A percentile compares a stretch with the other conserved stretches of the same genome.
These are phyloP conservation scores for Chydorus sphaericus DNA, from an alignment of 2,888 invertebrate species.

Conservation along the genomic window DNA sequence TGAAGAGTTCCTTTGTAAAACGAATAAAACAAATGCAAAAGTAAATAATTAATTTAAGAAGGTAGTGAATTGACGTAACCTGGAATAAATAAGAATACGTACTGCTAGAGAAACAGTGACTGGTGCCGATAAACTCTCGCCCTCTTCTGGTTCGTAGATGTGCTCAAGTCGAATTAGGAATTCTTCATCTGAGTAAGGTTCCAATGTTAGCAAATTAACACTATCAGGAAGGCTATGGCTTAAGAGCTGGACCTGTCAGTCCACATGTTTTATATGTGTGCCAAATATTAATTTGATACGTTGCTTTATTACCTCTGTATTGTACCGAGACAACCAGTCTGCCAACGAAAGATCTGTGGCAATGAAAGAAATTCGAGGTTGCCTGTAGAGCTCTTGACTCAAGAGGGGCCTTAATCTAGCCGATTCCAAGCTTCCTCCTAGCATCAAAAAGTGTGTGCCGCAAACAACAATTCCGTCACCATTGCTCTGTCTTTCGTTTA, in stretches of 20 bases:
- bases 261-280: too few species aligned
- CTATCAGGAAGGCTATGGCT: slow-evolving; percentile 44
- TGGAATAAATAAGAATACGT: too few species aligned
- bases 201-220: slow-evolving; percentile 59
- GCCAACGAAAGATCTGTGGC: slow-evolving; percentile 35
- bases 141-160: slow-evolving; percentile 48
- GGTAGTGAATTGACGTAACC: too few species aligned
- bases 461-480: slow-evolving; percentile 51
- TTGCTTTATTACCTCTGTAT: slow-evolving; percentile 30
- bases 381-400: slow-evolving; percentile 38
- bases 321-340: slow-evolving; percentile 36
- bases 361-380: slow-evolving; percentile 38
- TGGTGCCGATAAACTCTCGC: slow-evolving; percentile 36
- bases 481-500: slow-evolving; percentile 66
- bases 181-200: slow-evolving; percentile 45
- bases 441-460: slow-evolving; percentile 46
- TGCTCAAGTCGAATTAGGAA: slow-evolving; percentile 65
- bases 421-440: too few species aligned
- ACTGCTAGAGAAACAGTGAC: too few species aligned
- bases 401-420: slow-evolving; percentile 27
- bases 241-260: slow-evolving; percentile 37
- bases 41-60: too few species aligned
- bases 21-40: slow-evolving; percentile 3
- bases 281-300: background rate
- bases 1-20: too few species aligned